Base-by-base conservation (phyloP, 2,888 invertebrate genomes). In the Drosophila anomelani region DNA sequence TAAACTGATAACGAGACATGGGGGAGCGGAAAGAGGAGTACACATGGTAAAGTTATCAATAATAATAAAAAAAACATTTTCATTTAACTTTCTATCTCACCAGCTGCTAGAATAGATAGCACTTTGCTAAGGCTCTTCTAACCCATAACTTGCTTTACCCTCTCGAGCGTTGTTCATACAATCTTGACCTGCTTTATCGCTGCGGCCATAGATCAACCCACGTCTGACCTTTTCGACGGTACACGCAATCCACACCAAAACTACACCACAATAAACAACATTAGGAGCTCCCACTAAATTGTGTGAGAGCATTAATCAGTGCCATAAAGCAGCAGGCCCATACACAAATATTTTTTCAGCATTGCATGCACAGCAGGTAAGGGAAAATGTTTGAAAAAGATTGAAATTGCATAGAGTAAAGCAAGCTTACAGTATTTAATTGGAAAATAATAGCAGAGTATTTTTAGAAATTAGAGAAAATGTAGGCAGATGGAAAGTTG, bases 221-320 rank as follows among this genome's bases (percentile, higher is more conserved):
- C 61, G 66, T 54, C 51, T 69, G 78, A 83, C 80, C 80, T 73
- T 66, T 77, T 36, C n/a, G n/a, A 54, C 51, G 46, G 46, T 17
- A 51, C 70, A 73, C 66, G 69, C 53, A 73, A 34, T 7, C 29
- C 38, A 55, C 54, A 58, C 57, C 9, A 49, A 41, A 70, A 53
- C 55, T 44, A 46, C 34, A 29, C 8, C 55, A 7, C n/a, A 55
- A 44, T 51, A 44, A 49, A 38, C 47, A 32, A 39, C 39, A 12
- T 36, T 34, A 56, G 63, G 15, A 44, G 38, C 57, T 56, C 13
- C 71, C 34, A 56, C 58, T 68, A 47, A 49, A 74, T 29, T 39
- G 29, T 71, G 26, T 41, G 46, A 38, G 53, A 15, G 36, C 46
- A 74, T 38, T 57, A 63, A 47, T 74, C 57, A 70, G 56, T n/a